Conservation (phyloP, 2,888 invertebrate genomes). For the Ennomos fuscantarius region DNA sequence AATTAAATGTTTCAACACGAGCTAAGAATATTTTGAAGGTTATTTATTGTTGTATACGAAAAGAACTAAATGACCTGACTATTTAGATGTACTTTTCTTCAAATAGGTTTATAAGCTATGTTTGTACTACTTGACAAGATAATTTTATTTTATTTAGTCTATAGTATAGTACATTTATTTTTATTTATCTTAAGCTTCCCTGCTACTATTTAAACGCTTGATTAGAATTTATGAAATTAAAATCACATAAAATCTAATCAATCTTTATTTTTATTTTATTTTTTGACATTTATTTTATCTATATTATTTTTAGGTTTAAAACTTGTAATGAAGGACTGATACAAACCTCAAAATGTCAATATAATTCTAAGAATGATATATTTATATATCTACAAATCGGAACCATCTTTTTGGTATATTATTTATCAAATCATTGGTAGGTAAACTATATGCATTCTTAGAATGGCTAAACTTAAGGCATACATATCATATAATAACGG, state of each 20-base stretch:
- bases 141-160: constrained; percentile 31
- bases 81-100: constrained; percentile 23
- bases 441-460: constrained; percentile 39
- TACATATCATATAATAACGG: constrained; percentile 66
- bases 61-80: constrained; percentile 24
- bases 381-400: constrained; percentile 38
- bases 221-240: constrained; percentile 52
- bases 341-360: constrained; percentile 54
- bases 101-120: constrained; percentile 18
- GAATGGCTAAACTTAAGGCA: constrained; percentile 44
- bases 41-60: constrained; percentile 30
- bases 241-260: constrained; percentile 54
- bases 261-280: constrained; percentile 63
- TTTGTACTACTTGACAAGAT: constrained; percentile 31
- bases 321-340: constrained; percentile 61
- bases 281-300: constrained; percentile 64
- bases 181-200: constrained; percentile 53
- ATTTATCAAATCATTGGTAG: constrained; percentile 38
- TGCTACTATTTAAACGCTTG: constrained; percentile 51
- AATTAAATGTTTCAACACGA: constrained; percentile 25
- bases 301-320: constrained; percentile 59
- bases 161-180: constrained; percentile 42
- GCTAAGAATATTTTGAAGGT: constrained; percentile 20
- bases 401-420: constrained; percentile 40
- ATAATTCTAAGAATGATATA: constrained; percentile 47